Evolutionary conservation across 2,113 vertebrate species (phyloP), one percentile per base, ranked within the genome.

Genomic region (Pimephales promelas): DNA sequence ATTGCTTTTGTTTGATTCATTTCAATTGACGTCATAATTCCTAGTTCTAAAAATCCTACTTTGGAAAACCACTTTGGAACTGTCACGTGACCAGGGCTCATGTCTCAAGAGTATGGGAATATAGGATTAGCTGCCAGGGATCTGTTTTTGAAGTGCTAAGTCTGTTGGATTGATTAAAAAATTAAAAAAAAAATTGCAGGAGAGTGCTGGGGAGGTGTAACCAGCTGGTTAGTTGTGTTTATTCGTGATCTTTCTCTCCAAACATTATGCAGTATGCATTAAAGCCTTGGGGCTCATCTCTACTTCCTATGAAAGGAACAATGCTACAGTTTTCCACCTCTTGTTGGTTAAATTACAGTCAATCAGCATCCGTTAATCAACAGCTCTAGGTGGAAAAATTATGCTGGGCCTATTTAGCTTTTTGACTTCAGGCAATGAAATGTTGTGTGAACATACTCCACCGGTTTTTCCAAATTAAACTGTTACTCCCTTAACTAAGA

Each of bases 261-360:
- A 83, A 68, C 31, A 3, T 36, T 40, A 54, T 76, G 66, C 73
- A 86, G 4, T 61, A 28, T 52, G 31, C 73, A 34, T 84, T 56
- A 20, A 24, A 9, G 34, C 43, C 45, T 66, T 49, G 31, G 43
- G 82, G 59, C 72, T 52, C 43, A 31, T 13, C 5, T 47, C 24
- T 40, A 79, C 77, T 78, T 78, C 61, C 11, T 36, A 31, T 66
- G 43, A 79, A 79, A 49, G 59, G 28, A 70, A 40, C 62, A 81
- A 79, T 81, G 26, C 28, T 2, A 52, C 8, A 70, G 45, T 81
- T 81, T 70, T 70, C 64, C 64, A 70, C 13, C 7, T 26, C 4
- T 24, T 54, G 64, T 16, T 18, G 31, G 28, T 70, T 70, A 70
- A 70, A 81, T 70, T 36, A 20, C 64, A 70, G 20, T 54, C 79